Conservation (phyloP, 2,797 vertebrate species). For the Gallinago stenura region DNA sequence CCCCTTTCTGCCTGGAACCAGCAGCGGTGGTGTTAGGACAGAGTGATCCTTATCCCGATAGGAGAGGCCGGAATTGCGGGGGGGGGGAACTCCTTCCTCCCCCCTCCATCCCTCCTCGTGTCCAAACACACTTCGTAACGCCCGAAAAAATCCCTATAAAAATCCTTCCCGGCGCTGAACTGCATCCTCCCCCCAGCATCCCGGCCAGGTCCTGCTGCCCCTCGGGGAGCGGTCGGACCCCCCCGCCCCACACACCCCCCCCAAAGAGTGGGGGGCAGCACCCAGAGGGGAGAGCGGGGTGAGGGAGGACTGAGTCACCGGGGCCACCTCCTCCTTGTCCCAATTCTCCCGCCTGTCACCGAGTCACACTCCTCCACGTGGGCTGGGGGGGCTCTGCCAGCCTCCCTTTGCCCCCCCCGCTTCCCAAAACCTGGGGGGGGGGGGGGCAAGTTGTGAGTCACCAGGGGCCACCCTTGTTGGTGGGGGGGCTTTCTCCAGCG, state of each 20-base stretch:
- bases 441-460: fast-evolving
- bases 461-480: neutral
- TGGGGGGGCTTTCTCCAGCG: neutral
- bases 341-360: neutral
- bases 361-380: neutral
- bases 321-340: neutral
- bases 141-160: neutral
- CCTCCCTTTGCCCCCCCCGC: neutral
- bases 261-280: neutral
- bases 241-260: neutral
- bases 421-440: neutral
- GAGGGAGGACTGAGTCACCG: neutral
- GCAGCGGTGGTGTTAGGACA: no score
- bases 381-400: neutral
- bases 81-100: no score
- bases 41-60: no score
- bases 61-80: no score
- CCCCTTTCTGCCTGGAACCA: no score
- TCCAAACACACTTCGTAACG: neutral
- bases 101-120: neutral
- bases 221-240: neutral
- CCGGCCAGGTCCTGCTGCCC: neutral
- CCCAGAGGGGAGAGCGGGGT: neutral
- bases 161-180: neutral
- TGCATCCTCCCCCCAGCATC: neutral